Evolutionary conservation across 2,888 invertebrate genomes (phyloP).

Genomic region (Serrognathus titanus): DNA sequence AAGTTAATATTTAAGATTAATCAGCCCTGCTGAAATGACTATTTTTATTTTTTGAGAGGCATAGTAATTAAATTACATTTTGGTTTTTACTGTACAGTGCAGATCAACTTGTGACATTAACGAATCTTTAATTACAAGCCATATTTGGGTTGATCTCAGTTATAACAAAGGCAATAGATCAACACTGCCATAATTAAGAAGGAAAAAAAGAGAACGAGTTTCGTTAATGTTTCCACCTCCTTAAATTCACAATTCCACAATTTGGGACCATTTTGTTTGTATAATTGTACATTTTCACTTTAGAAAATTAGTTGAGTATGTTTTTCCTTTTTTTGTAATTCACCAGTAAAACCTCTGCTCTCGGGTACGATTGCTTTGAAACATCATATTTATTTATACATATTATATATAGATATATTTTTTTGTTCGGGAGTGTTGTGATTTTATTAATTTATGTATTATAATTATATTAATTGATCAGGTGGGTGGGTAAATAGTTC

Average conservation of each 20-base stretch:
- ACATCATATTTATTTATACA: not conserved
- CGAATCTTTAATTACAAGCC: conserved; percentile 25
- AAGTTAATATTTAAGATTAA: too few species aligned
- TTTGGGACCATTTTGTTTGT: conserved; percentile 22
- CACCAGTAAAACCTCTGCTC: conserved; percentile 1
- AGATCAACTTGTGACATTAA: conserved; percentile 17
- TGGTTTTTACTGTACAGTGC: too few species aligned
- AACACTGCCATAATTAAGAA: conserved; percentile 36
- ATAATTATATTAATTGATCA: conserved; percentile 8
- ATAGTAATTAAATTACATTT: too few species aligned
- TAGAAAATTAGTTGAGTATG: conserved; percentile 15
- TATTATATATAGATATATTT: conserved; percentile 4
- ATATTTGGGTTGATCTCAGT: conserved; percentile 6
- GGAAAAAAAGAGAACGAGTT: not conserved
- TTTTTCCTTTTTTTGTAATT: conserved; percentile 1
- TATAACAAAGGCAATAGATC: conserved; percentile 33
- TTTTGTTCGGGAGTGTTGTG: conserved; percentile 13
- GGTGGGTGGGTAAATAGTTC: conserved; percentile 12
- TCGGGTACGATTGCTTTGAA: not conserved
- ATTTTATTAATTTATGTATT: conserved; percentile 17
- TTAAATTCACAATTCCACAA: conserved; percentile 3
- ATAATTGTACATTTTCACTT: conserved; percentile 30
- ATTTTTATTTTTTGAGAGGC: too few species aligned
- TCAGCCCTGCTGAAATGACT: too few species aligned
- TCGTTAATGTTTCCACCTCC: conserved; percentile 6